These are phyloP conservation scores for Alexandromys fortis DNA, from an alignment of 2,113 vertebrate species.

Conservation along the genomic window DNA sequence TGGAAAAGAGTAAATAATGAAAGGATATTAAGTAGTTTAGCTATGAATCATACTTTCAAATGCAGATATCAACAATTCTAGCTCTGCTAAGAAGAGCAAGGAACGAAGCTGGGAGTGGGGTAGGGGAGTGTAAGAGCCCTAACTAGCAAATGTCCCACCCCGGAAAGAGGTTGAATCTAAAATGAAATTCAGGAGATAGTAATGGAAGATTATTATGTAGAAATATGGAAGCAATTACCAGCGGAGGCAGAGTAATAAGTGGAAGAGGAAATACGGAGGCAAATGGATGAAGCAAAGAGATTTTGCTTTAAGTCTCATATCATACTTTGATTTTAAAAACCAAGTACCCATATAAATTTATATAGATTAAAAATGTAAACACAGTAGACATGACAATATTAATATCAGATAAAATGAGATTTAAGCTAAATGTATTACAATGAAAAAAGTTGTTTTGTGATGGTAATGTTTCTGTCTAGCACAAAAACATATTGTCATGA, in stretches of 20 bases:
- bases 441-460: slow-evolving; percentile 26
- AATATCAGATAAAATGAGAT: slow-evolving; percentile 9
- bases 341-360: neutral
- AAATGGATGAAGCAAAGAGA: neutral
- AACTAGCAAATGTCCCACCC: neutral
- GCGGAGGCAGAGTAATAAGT: neutral
- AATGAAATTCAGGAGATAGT: neutral
- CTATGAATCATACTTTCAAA: slow-evolving; percentile 19
- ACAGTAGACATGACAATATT: neutral
- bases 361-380: slow-evolving; percentile 22
- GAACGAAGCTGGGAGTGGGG: neutral
- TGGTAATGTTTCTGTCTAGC: neutral
- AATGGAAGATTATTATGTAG: neutral
- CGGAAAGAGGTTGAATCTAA: slow-evolving; percentile 48
- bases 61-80: neutral
- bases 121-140: neutral
- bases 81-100: neutral
- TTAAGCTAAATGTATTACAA: slow-evolving; percentile 29
- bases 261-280: neutral
- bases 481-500: slow-evolving; percentile 34
- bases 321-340: slow-evolving; percentile 20
- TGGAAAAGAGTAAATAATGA: neutral
- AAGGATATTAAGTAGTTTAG: neutral
- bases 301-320: neutral
- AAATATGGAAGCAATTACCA: slow-evolving; percentile 59